These are phyloP conservation scores for Smithornis capensis DNA, from an alignment of 2,113 vertebrate genomes.

Conservation along the genomic window DNA sequence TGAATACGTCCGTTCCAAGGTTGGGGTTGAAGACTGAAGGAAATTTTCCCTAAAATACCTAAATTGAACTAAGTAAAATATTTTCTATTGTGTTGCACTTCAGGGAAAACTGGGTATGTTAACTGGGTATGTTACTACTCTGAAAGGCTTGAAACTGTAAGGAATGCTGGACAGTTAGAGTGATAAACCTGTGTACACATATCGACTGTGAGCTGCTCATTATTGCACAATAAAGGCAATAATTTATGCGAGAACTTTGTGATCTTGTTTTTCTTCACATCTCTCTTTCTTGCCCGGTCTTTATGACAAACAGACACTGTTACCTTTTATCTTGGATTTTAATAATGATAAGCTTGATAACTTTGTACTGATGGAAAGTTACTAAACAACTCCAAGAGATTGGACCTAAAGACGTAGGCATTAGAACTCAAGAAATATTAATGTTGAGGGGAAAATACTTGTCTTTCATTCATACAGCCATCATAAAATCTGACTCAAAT, in stretches of 20 bases:
- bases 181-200: rapidly evolving
- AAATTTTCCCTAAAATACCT: neutral
- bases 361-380: neutral
- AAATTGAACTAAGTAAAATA: neutral
- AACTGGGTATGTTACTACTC: neutral
- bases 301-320: neutral
- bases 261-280: neutral
- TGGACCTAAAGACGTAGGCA: neutral
- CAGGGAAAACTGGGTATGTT: neutral
- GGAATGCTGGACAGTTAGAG: neutral
- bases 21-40: neutral
- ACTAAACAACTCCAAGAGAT: neutral
- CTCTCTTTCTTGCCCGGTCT: neutral
- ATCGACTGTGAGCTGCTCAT: rapidly evolving
- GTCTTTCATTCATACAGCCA: neutral
- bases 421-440: neutral
- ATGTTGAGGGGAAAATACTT: neutral
- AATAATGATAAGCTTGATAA: neutral
- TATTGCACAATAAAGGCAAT: neutral
- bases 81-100: neutral
- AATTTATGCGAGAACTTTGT: neutral
- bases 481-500: neutral
- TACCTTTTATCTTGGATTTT: constrained; percentile 2
- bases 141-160: neutral
- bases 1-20: neutral